Conservation (phyloP, 2,888 invertebrate species). For the Emmelina monodactyla region DNA sequence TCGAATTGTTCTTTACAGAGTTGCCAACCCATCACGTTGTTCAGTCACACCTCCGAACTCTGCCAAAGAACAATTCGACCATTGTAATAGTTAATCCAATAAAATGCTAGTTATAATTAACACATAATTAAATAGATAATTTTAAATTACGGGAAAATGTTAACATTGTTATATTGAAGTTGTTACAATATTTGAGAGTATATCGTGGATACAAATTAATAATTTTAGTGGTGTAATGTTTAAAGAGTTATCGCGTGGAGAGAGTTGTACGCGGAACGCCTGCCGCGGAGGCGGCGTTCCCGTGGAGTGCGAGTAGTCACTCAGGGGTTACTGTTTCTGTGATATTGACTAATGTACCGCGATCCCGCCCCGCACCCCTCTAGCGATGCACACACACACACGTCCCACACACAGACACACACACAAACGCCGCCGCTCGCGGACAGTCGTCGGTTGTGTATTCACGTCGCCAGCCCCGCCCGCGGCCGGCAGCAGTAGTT, state of each 20-base stretch:
- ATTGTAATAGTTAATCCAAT: not conserved
- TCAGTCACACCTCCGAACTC: no score
- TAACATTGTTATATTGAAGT: slow-evolving; percentile 66
- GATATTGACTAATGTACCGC: slow-evolving; percentile 24
- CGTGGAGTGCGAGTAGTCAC: slow-evolving; percentile 9
- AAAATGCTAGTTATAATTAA: slow-evolving; percentile 35
- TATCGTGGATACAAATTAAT: slow-evolving; percentile 52
- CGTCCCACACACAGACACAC: no score
- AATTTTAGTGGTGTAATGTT: slow-evolving; percentile 44
- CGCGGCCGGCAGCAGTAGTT: not conserved
- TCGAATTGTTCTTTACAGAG: slow-evolving; percentile 15
- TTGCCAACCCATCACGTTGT: not conserved
- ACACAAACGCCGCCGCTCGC: no score
- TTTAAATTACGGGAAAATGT: slow-evolving; percentile 55
- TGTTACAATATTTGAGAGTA: slow-evolving; percentile 68
- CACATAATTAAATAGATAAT: slow-evolving; percentile 47
- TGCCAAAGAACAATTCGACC: not conserved
- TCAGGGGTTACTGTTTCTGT: slow-evolving; percentile 26
- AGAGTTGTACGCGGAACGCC: slow-evolving; percentile 34
- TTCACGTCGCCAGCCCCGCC: not conserved
- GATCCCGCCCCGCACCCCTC: slow-evolving; percentile 2
- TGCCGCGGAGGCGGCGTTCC: slow-evolving; percentile 13
- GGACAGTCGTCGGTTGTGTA: not conserved
- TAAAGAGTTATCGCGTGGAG: slow-evolving; percentile 39
- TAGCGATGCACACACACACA: not conserved